A percentile compares a stretch with the other conserved stretches of the same genome.
These are phyloP conservation scores for Norana najaformis DNA, from an alignment of 2,888 invertebrate species.

Conservation along the genomic window DNA sequence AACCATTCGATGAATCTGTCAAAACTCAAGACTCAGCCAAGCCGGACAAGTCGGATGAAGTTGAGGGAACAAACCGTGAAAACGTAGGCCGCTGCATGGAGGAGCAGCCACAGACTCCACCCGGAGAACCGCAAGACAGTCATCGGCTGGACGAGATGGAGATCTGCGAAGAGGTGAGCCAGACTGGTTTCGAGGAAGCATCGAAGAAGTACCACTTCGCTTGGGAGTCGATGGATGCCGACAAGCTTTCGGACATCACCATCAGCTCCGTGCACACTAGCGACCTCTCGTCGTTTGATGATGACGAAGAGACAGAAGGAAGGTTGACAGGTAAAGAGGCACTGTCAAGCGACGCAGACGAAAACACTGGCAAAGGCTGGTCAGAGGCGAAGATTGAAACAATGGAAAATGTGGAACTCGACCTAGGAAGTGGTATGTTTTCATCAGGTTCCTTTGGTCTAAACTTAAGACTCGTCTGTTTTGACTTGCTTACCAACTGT, in stretches of 20 bases:
- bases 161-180: not conserved
- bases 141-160: constrained; percentile 10
- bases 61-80: not conserved
- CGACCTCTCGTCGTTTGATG: constrained; percentile 62
- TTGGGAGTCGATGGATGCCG: constrained; percentile 52
- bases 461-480: not conserved
- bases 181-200: not conserved
- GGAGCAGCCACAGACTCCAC: not conserved
- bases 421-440: not conserved
- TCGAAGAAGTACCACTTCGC: constrained; percentile 53
- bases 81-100: not conserved
- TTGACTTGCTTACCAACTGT: no score
- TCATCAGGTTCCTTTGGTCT: not conserved
- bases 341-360: constrained; percentile 20
- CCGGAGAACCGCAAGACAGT: not conserved
- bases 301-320: constrained; percentile 44
- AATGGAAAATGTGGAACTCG: not conserved
- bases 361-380: constrained; percentile 36
- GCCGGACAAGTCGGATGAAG: not conserved
- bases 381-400: constrained; percentile 26
- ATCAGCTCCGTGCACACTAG: constrained; percentile 64
- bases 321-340: not conserved
- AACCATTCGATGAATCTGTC: not conserved
- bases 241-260: constrained; percentile 53
- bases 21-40: not conserved